These are phyloP conservation scores for Drosophila jambulina DNA, from an alignment of 1,140 invertebrate genomes.

Conservation along the genomic window DNA sequence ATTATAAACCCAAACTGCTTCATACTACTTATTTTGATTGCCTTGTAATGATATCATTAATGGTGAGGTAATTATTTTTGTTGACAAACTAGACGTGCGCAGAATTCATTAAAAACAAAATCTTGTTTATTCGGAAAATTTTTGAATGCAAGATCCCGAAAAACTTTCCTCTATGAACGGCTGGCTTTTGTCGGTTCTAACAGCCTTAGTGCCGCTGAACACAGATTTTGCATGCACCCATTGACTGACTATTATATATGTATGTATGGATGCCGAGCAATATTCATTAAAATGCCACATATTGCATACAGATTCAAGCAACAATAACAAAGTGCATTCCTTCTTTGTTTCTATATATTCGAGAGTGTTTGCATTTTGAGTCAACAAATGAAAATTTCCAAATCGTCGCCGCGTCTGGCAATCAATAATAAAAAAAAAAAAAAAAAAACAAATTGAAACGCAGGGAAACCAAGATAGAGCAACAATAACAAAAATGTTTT, in stretches of 20 bases:
- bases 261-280: conserved; percentile 5
- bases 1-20: background rate
- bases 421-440: conserved; percentile 53
- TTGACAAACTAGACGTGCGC: background rate
- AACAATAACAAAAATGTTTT: conserved; percentile 47
- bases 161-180: conserved; percentile 23
- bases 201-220: conserved; percentile 6
- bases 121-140: conserved; percentile 13
- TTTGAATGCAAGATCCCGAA: conserved; percentile 2
- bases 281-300: conserved; percentile 39
- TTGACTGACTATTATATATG: conserved; percentile 5
- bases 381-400: conserved; percentile 61
- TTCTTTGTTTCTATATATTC: conserved; percentile 33
- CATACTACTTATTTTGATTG: background rate
- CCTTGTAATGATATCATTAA: background rate
- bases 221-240: conserved; percentile 26
- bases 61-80: conserved; percentile 3
- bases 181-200: conserved; percentile 27
- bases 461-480: conserved; percentile 6
- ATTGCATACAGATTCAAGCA: conserved; percentile 37
- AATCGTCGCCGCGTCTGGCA: conserved; percentile 66
- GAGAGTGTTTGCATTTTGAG: conserved; percentile 27
- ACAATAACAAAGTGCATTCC: conserved; percentile 51
- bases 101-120: background rate
- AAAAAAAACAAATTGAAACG: background rate